These are phyloP conservation scores for Bufotes viridis DNA, from an alignment of 2,797 vertebrate species.

Conservation along the genomic window DNA sequence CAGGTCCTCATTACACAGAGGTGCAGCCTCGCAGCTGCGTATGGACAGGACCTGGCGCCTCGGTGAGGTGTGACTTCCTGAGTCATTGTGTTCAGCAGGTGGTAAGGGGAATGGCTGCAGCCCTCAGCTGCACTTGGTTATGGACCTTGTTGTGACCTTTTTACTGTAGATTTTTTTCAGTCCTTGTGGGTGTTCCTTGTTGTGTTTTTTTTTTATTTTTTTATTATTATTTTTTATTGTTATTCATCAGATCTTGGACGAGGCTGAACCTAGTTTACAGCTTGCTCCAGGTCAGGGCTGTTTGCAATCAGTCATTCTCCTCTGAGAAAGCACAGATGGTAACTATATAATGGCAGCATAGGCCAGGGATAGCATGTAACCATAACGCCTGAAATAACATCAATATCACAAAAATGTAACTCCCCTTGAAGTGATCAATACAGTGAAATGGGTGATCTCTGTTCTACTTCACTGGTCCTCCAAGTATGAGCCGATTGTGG, in stretches of 20 bases:
- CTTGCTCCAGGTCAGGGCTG: not conserved
- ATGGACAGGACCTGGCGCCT: not conserved
- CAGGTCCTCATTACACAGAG: slow-evolving; percentile 28
- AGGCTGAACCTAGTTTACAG: not conserved
- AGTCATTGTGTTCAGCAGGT: slow-evolving; percentile 26
- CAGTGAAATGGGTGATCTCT: not conserved
- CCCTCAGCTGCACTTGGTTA: not conserved
- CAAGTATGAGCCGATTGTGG: not conserved
- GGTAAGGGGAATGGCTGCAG: not conserved
- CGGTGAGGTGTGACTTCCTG: slow-evolving; percentile 41
- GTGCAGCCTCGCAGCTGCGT: not conserved
- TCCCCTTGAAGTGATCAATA: not conserved
- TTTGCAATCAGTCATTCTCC: not conserved
- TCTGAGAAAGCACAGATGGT: not conserved
- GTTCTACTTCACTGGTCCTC: not conserved
- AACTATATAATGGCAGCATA: not conserved
- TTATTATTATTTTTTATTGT: too few species aligned
- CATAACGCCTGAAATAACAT: not conserved
- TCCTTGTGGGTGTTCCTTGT: too few species aligned
- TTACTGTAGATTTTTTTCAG: not conserved
- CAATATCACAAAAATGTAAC: not conserved
- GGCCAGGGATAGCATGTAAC: not conserved
- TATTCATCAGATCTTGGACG: not conserved
- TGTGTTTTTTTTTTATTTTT: not conserved
- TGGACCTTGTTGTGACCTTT: not conserved